Percentiles rank a stretch among this genome's conserved stretches.
phyloP scores from a whole-genome alignment of 2,888 invertebrate species.

The Lycia hirtaria region DNA sequence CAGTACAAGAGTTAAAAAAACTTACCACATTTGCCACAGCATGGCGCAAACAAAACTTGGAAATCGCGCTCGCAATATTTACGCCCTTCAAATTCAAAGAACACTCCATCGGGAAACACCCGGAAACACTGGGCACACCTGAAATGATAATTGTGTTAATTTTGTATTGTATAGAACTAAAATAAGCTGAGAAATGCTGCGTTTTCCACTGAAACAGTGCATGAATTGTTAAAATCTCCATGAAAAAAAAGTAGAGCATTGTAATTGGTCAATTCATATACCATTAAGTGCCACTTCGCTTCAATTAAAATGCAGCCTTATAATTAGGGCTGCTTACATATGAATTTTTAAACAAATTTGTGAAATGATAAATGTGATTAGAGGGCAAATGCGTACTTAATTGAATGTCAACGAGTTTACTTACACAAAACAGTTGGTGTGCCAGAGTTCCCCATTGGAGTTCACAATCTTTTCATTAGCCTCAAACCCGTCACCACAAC shows the following conservation, averaged over 20 bases:
- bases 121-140: constrained; percentile 96
- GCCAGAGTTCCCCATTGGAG: constrained; percentile 99
- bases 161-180: too few relatives aligned
- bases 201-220: too few relatives aligned
- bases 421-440: constrained; percentile 99
- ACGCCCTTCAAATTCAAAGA: constrained; percentile 99
- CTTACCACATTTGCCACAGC: constrained; percentile 93
- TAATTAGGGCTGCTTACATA: too few relatives aligned
- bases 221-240: too few relatives aligned
- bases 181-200: too few relatives aligned
- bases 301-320: too few relatives aligned
- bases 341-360: too few relatives aligned
- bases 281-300: too few relatives aligned
- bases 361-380: not conserved
- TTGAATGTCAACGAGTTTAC: constrained; percentile 59
- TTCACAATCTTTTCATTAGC: constrained; percentile 99
- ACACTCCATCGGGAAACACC: constrained; percentile 98
- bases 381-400: not conserved
- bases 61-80: constrained; percentile 99
- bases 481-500: constrained; percentile 98
- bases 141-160: not conserved
- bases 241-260: too few relatives aligned
- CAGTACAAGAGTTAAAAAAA: constrained; percentile 18
- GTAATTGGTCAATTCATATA: too few relatives aligned
- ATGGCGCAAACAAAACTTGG: constrained; percentile 97